Percentiles rank a stretch among this genome's conserved stretches.
These are phyloP conservation scores for Druceiella hillmani DNA, from an alignment of 2,888 invertebrate genomes.

Conservation along the genomic window DNA sequence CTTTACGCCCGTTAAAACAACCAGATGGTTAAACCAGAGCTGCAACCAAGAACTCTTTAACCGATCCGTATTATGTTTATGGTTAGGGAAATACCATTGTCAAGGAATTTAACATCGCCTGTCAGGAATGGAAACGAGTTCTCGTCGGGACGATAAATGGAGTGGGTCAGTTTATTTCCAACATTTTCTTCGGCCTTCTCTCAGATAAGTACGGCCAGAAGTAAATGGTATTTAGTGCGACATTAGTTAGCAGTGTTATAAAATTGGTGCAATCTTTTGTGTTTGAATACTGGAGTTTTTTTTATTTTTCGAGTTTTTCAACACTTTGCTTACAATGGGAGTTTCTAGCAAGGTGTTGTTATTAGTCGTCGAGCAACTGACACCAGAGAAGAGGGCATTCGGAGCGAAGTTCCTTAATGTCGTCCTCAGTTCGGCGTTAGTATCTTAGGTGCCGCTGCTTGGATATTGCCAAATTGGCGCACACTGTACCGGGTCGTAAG, in stretches of 20 bases:
- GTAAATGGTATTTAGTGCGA: conserved; percentile 38
- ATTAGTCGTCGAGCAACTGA: neutral
- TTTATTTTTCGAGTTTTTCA: conserved; percentile 46
- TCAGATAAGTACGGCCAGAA: conserved; percentile 52
- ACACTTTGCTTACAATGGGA: conserved; percentile 44
- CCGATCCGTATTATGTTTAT: neutral
- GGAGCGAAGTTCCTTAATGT: neutral
- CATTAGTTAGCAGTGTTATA: conserved; percentile 39
- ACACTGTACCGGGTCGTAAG: neutral
- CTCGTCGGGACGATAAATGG: conserved; percentile 57
- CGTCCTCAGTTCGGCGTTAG: neutral
- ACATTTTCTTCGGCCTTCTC: conserved; percentile 51
- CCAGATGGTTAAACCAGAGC: no score
- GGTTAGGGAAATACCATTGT: neutral
- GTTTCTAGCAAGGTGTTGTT: conserved; percentile 51
- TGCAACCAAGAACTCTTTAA: no score
- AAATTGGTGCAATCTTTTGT: conserved; percentile 46
- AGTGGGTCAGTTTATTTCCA: conserved; percentile 53
- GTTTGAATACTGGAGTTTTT: conserved; percentile 44
- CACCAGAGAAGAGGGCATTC: neutral
- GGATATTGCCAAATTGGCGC: neutral
- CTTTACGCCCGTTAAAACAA: no score
- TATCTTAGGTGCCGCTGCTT: conserved; percentile 1
- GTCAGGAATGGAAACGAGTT: conserved; percentile 55
- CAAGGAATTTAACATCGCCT: conserved; percentile 37